phyloP scores from a whole-genome alignment of 2,888 invertebrate genomes.

The Glyphotaelius pellucidus region DNA sequence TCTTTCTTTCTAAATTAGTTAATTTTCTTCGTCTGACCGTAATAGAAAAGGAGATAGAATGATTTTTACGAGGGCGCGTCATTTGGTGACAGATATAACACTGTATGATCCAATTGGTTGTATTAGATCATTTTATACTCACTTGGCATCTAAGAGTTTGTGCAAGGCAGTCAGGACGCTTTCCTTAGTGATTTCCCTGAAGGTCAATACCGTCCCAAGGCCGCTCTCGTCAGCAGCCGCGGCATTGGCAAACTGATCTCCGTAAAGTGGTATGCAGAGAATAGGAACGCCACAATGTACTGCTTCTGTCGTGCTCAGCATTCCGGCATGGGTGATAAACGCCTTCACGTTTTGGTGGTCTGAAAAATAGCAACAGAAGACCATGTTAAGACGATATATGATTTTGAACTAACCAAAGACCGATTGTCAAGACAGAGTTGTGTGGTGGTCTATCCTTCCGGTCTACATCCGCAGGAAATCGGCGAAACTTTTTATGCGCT shows the following conservation, averaged over 20 bases:
- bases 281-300: conserved; percentile 82
- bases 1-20: too few relatives aligned
- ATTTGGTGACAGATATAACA: too few relatives aligned
- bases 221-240: conserved; percentile 79
- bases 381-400: neutral
- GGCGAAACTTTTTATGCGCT: too few relatives aligned
- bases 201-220: conserved; percentile 78
- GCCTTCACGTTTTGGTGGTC: conserved; percentile 83
- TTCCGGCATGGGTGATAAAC: conserved; percentile 83
- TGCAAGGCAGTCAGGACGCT: conserved; percentile 77
- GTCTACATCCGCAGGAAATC: too few relatives aligned
- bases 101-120: too few relatives aligned
- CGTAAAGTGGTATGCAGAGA: conserved; percentile 83
- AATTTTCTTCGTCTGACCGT: too few relatives aligned
- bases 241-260: conserved; percentile 84
- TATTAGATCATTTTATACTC: conserved; percentile 67
- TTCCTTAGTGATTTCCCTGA: conserved; percentile 78
- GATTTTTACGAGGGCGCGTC: too few relatives aligned
- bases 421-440: neutral
- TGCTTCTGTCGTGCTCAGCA: conserved; percentile 83
- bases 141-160: conserved; percentile 79
- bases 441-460: neutral
- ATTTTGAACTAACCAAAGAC: neutral
- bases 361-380: conserved; percentile 69
- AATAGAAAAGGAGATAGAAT: too few relatives aligned